Conservation (phyloP, 2,888 invertebrate genomes). For the Aspidiotus destructor region DNA sequence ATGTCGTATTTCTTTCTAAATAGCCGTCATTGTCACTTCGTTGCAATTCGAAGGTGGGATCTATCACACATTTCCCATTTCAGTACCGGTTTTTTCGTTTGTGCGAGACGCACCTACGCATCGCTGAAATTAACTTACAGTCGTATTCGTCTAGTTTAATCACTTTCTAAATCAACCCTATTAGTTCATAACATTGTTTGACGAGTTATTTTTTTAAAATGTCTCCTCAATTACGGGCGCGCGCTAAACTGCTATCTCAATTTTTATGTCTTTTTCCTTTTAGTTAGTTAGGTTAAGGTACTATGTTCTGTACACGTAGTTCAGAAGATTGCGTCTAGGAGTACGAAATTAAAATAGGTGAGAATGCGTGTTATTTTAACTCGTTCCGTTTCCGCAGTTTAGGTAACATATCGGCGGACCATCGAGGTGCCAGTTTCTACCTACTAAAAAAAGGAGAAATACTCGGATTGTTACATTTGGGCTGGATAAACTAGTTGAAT, state of each 20-base stretch:
- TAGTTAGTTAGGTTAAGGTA: too few relatives aligned
- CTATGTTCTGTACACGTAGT: too few relatives aligned
- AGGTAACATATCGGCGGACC: too few relatives aligned
- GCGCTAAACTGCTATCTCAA: not conserved
- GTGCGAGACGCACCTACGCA: not conserved
- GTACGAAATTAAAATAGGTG: too few relatives aligned
- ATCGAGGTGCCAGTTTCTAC: too few relatives aligned
- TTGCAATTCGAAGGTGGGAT: conserved; percentile 27
- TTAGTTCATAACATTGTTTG: not conserved
- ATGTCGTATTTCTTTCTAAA: conserved; percentile 26
- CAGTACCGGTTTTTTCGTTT: conserved; percentile 9
- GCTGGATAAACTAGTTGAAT: too few relatives aligned
- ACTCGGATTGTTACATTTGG: too few relatives aligned
- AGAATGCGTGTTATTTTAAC: too few relatives aligned
- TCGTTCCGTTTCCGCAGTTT: too few relatives aligned
- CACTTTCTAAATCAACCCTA: conserved; percentile 4
- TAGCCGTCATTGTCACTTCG: conserved; percentile 19
- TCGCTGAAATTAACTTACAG: conserved; percentile 2
- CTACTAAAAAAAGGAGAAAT: too few relatives aligned
- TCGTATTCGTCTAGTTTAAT: not conserved
- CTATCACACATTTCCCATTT: conserved; percentile 9
- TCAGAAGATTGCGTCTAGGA: too few relatives aligned
- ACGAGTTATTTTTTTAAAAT: not conserved
- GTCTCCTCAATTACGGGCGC: not conserved
- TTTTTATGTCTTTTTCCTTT: too few relatives aligned